Percentiles rank a stretch among this genome's conserved stretches.
Evolutionary conservation across 1,140 invertebrate species (phyloP).

Genomic region (Drosophila orosa): DNA sequence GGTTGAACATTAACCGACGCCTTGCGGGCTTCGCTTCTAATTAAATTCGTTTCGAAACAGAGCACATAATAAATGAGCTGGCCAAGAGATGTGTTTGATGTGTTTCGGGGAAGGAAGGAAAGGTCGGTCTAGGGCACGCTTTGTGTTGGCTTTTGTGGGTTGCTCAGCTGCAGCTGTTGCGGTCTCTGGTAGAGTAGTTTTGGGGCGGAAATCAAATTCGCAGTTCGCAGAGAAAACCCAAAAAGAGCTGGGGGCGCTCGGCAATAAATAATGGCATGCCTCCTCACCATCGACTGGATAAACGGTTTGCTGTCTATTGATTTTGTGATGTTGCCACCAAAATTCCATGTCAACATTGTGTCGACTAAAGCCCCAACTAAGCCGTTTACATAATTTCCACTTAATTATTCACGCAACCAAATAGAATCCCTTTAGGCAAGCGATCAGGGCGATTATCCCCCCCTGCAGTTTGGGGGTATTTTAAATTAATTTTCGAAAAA

Average conservation of each 20-base stretch:
- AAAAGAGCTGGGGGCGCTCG: not conserved
- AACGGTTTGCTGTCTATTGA: constrained; percentile 41
- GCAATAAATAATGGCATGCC: constrained; percentile 14
- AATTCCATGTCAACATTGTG: constrained; percentile 35
- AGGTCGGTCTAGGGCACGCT: constrained; percentile 13
- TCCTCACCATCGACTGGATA: constrained; percentile 12
- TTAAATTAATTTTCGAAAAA: constrained; percentile 50
- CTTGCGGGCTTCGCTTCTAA: constrained; percentile 63
- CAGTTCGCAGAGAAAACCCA: not conserved
- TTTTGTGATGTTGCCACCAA: constrained; percentile 31
- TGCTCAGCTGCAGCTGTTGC: constrained; percentile 39
- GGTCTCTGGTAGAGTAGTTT: constrained; percentile 25
- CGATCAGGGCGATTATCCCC: constrained; percentile 44
- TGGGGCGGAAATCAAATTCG: constrained; percentile 22
- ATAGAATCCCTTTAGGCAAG: constrained; percentile 41
- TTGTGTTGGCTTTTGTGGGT: constrained; percentile 50
- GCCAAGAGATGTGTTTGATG: constrained; percentile 36
- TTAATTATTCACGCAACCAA: constrained; percentile 47
- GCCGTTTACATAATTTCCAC: constrained; percentile 49
- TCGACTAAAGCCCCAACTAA: constrained; percentile 40
- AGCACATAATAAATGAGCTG: constrained; percentile 51
- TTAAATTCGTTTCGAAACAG: constrained; percentile 61
- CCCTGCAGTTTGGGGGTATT: constrained; percentile 13
- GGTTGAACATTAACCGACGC: constrained; percentile 35
- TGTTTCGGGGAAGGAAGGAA: not conserved